These are phyloP conservation scores for Euplagia quadripunctaria DNA, from an alignment of 2,888 invertebrate species.

Conservation along the genomic window DNA sequence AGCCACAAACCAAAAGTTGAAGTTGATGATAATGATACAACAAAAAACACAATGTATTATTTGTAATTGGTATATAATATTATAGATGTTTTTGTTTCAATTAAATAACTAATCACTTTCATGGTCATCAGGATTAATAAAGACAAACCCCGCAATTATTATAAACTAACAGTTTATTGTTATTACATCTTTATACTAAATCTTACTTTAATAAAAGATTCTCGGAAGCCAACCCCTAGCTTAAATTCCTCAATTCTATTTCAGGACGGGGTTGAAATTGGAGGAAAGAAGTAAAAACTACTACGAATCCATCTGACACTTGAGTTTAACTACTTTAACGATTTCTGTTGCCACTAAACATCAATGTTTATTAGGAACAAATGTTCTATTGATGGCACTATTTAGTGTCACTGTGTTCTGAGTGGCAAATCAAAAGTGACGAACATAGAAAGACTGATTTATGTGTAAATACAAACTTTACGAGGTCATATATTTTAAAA, in stretches of 20 bases:
- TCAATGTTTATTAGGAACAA: slow-evolving; percentile 47
- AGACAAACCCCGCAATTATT: too few species aligned
- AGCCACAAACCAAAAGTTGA: too few species aligned
- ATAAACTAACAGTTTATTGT: too few species aligned
- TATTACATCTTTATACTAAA: background rate
- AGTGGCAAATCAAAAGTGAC: slow-evolving; percentile 32
- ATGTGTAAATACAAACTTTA: slow-evolving; percentile 36
- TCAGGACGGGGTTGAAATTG: slow-evolving; percentile 33
- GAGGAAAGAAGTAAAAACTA: slow-evolving; percentile 38
- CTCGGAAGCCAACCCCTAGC: slow-evolving; percentile 6
- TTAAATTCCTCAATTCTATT: slow-evolving; percentile 35
- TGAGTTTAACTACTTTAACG: slow-evolving; percentile 37
- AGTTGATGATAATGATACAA: too few species aligned
- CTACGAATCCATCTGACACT: slow-evolving; percentile 37
- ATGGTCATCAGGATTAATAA: too few species aligned
- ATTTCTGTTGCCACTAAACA: slow-evolving; percentile 38
- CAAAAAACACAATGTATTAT: too few species aligned
- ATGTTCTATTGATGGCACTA: slow-evolving; percentile 37
- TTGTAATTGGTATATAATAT: too few species aligned
- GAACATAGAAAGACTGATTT: slow-evolving; percentile 36
- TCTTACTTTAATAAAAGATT: slow-evolving; percentile 10
- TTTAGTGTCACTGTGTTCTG: slow-evolving; percentile 26
- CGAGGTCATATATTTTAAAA: slow-evolving; percentile 29
- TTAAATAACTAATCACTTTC: too few species aligned
- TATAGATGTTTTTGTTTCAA: too few species aligned